phyloP scores from a whole-genome alignment of 1,140 invertebrate species.

The Chelonus insularis region DNA sequence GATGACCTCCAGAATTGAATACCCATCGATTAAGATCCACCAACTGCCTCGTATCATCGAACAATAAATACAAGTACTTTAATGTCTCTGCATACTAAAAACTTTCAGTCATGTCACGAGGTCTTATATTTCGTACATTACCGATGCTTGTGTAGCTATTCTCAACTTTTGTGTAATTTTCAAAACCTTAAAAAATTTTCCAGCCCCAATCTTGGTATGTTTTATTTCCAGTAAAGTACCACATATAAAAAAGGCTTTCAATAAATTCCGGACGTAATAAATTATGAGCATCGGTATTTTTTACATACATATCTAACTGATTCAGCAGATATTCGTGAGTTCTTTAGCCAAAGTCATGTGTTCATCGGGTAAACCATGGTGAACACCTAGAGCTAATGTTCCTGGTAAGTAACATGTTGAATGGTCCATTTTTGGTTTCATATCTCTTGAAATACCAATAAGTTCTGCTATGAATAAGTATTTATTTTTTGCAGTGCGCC shows the following conservation, averaged over 20 bases:
- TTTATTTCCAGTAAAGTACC: slow-evolving; percentile 85
- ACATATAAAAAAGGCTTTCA: slow-evolving; percentile 93
- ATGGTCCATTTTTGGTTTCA: slow-evolving; percentile 99
- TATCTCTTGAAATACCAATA: slow-evolving; percentile 77
- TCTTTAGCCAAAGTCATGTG: slow-evolving; percentile 89
- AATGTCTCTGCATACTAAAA: slow-evolving; percentile 95
- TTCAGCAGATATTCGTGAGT: slow-evolving; percentile 87
- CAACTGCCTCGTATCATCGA: slow-evolving; percentile 80
- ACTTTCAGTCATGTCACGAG: slow-evolving; percentile 93
- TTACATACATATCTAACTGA: slow-evolving; percentile 80
- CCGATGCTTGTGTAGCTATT: slow-evolving; percentile 90
- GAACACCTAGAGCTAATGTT: slow-evolving; percentile 86
- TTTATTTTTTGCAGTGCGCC: slow-evolving; percentile 80
- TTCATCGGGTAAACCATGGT: slow-evolving; percentile 80
- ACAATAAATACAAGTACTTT: slow-evolving; percentile 91
- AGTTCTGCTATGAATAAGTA: slow-evolving; percentile 92
- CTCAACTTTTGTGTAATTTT: slow-evolving; percentile 84
- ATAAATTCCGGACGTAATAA: slow-evolving; percentile 90
- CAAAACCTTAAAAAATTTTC: slow-evolving; percentile 90
- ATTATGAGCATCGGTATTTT: slow-evolving; percentile 90
- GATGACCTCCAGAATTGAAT: slow-evolving; percentile 92
- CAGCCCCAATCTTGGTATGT: slow-evolving; percentile 96
- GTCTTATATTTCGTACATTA: slow-evolving; percentile 80
- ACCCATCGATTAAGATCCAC: slow-evolving; percentile 86
- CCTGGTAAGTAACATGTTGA: slow-evolving; percentile 95